Base-by-base conservation (phyloP, 2,113 vertebrate species). In the Conger conger region DNA sequence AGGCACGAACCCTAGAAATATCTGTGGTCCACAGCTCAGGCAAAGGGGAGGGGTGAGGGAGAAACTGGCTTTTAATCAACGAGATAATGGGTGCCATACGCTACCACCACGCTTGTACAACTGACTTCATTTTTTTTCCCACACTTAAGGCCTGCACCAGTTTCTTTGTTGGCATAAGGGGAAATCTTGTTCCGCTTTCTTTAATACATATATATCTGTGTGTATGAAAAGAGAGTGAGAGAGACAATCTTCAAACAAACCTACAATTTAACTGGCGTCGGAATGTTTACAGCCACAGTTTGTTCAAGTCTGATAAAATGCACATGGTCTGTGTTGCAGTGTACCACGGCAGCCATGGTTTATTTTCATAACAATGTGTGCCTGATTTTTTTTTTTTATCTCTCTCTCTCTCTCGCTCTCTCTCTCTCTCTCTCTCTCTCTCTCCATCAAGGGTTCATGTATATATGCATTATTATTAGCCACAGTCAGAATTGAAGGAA, bases 1-100 rank as follows among this genome's bases (percentile, higher is more conserved):
- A 89, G 91, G 92, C 88, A 91, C 86, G 93, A 93, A 92, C 90
- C 92, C 90, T 54, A 88, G 86, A 95, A 95, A 96, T 94, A 93
- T 83, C 92, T 97, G 96, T 93, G 95, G 96, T 97, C 91, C 90
- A 93, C 88, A 94, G 94, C 92, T 96, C 93, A 87, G 92, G 90
- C 50, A 40, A 83, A 90, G 85, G 88, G 60, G 76, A 18, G 83
- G 84, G 27, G 85, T 33, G 92, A 86, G 87, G 92, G 88, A 92
- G 91, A 93, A 92, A 93, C 86, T 95, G 27, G 76, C 91, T 96
- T 97, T 97, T 97, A 95, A 97, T 97, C 96, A 96, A 82, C 88
- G 88, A 92, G 91, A 93, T 96, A 96, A 97, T 96, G 83, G 30
- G 90, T 94, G 92, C 94, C 96, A 97, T 92, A 94, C 84, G 86